Evolutionary conservation across 2,888 invertebrate genomes (phyloP).

Genomic region (Isoperla grammatica): DNA sequence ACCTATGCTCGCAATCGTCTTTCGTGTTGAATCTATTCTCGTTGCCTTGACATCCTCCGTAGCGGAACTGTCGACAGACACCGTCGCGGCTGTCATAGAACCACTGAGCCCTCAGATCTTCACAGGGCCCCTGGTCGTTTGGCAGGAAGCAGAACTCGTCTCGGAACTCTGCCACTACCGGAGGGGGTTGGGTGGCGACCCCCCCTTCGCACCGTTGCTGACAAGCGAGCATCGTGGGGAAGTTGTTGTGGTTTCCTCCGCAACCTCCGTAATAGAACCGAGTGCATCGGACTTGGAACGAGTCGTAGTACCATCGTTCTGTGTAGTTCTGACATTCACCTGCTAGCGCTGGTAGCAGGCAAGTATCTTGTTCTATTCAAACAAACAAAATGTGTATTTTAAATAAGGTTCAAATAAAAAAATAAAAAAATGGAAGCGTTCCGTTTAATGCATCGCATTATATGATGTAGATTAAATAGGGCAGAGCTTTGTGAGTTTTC

Average conservation of each 20-base stretch:
- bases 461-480: no score
- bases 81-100: constrained; percentile 66
- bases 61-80: constrained; percentile 71
- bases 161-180: constrained; percentile 40
- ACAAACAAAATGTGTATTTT: neutral
- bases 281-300: constrained; percentile 63
- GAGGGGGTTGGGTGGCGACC: constrained; percentile 42
- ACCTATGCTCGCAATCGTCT: constrained; percentile 65
- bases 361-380: constrained; percentile 58
- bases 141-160: constrained; percentile 64
- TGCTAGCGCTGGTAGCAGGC: constrained; percentile 66
- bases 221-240: constrained; percentile 62
- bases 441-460: no score
- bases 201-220: constrained; percentile 54
- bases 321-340: constrained; percentile 75
- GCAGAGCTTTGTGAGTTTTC: no score
- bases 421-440: neutral
- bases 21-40: constrained; percentile 66
- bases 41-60: constrained; percentile 79
- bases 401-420: neutral
- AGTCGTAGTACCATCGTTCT: constrained; percentile 78
- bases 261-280: constrained; percentile 89
- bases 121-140: constrained; percentile 62
- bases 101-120: constrained; percentile 51
- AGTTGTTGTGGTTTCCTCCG: constrained; percentile 87